phyloP scores from a whole-genome alignment of 2,888 invertebrate genomes.

The Agapostemon virescens region DNA sequence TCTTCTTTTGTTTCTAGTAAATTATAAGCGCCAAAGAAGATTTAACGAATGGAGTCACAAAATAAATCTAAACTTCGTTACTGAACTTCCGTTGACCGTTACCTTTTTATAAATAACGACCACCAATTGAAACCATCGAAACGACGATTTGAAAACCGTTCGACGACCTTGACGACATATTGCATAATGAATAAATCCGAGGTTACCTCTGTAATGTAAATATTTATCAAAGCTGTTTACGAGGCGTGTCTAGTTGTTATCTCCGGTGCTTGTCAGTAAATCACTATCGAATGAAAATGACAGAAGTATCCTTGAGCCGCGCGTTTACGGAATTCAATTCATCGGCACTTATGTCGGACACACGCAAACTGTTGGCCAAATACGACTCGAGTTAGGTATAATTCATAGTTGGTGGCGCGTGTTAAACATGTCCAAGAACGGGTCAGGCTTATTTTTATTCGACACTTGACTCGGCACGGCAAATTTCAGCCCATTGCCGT shows the following conservation, averaged over 20 bases:
- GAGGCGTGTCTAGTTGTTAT: background rate
- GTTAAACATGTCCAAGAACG: background rate
- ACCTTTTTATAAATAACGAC: too few relatives aligned
- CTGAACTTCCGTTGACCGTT: too few relatives aligned
- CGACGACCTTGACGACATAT: too few relatives aligned
- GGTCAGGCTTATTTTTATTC: conserved; percentile 30
- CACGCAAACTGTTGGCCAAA: background rate
- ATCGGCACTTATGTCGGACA: background rate
- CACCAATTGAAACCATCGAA: too few relatives aligned
- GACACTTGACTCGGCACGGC: background rate
- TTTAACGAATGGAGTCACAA: too few relatives aligned
- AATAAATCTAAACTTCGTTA: too few relatives aligned
- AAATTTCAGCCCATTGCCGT: conserved; percentile 4
- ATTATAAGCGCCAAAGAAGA: too few relatives aligned
- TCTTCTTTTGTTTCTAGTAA: too few relatives aligned
- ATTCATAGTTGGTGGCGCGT: background rate
- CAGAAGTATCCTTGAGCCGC: background rate
- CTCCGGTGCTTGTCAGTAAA: background rate
- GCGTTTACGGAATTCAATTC: background rate
- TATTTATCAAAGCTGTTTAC: background rate
- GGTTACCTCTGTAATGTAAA: too few relatives aligned
- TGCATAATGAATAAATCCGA: background rate
- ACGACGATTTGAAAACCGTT: too few relatives aligned
- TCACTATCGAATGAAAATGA: background rate
- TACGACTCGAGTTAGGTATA: background rate